Conservation (phyloP, 1,140 invertebrate species). For the Drusus annulatus region DNA sequence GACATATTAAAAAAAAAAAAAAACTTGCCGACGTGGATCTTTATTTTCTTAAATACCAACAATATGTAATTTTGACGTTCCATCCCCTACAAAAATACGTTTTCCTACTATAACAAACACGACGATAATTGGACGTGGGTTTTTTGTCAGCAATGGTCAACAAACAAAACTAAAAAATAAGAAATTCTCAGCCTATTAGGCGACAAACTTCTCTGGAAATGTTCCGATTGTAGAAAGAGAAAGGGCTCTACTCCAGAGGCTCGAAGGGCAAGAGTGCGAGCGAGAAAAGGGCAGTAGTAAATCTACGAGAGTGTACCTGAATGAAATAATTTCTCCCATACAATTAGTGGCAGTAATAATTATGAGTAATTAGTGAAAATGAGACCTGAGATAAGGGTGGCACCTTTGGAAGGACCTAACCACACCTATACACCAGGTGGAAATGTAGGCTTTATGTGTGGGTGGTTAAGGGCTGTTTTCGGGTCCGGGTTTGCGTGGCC, state of each 20-base stretch:
- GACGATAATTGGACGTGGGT: background rate
- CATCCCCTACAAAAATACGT: no score
- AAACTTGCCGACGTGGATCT: no score
- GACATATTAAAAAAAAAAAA: no score
- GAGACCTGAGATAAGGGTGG: constrained; percentile 47
- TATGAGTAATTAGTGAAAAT: constrained; percentile 60
- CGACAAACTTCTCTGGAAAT: background rate
- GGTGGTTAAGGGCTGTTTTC: constrained; percentile 15
- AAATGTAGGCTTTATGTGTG: background rate
- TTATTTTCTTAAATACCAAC: no score
- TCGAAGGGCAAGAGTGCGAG: background rate
- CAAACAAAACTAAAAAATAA: background rate
- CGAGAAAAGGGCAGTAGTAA: constrained; percentile 6
- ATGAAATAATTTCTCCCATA: constrained; percentile 59
- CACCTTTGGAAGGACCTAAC: constrained; percentile 27
- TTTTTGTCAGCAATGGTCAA: background rate
- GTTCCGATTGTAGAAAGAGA: background rate
- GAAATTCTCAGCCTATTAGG: background rate
- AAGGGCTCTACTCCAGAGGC: background rate
- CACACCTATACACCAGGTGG: background rate
- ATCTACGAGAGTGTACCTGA: constrained; percentile 49
- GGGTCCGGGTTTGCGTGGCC: background rate
- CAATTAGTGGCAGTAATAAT: constrained; percentile 59
- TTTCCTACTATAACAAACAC: no score
- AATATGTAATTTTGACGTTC: no score